Percentiles rank a stretch among this genome's conserved stretches.
Conservation (phyloP, 2,888 invertebrate genomes). For the Tenthredo distinguenda region DNA sequence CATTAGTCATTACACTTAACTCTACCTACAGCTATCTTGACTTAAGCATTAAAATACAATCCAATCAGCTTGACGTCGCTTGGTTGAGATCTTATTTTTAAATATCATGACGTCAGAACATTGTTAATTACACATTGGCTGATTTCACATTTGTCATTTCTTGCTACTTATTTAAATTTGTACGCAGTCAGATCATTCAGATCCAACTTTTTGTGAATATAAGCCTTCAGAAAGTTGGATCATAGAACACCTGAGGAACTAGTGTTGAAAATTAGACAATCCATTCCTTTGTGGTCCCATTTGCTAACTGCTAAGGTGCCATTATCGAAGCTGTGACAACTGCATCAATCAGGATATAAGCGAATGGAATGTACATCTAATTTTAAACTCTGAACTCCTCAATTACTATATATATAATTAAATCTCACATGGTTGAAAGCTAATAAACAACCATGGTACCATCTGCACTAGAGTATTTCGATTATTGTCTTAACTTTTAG, state of each 20-base stretch:
- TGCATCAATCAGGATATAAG: background rate
- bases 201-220: background rate
- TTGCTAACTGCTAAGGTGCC: background rate
- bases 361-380: background rate
- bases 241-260: background rate
- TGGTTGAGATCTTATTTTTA: slow-evolving; percentile 45
- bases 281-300: background rate
- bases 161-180: slow-evolving; percentile 12
- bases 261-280: background rate
- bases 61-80: slow-evolving; percentile 13
- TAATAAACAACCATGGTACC: background rate
- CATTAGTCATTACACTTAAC: slow-evolving; percentile 44
- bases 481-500: background rate
- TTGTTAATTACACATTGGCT: background rate
- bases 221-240: background rate
- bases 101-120: slow-evolving; percentile 30
- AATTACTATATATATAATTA: background rate
- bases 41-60: slow-evolving; percentile 44
- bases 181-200: background rate
- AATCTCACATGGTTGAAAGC: background rate
- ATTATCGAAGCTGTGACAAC: background rate
- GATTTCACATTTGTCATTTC: background rate
- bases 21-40: background rate
- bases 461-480: background rate
- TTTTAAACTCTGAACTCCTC: background rate